Evolutionary conservation across 1,140 invertebrate genomes (phyloP), one percentile per base, ranked within the genome.

Genomic region (Cepaea nemoralis): DNA sequence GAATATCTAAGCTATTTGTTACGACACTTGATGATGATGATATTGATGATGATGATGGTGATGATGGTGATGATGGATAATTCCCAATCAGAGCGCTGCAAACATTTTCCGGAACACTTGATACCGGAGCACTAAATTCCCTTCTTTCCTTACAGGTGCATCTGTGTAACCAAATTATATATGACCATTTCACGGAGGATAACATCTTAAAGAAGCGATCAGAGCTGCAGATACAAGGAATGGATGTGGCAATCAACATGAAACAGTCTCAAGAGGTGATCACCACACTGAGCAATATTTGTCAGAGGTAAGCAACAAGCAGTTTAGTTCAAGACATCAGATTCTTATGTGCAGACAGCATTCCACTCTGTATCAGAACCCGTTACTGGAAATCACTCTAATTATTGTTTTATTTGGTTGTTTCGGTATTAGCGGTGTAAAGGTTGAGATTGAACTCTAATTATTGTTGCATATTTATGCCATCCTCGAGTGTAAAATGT

Each of bases 251-350:
- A 84, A 93, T 94, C 75, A 95, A 97, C 92, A 97, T 97, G 85
- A 94, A 95, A 88, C 95, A 96, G 87, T 93, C 97, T 76, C 94
- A 97, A 91, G 97, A 98, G 83, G 93, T 95, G 12, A 92, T 97
- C 75, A 96, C 97, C 86, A 94, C 95, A 0, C 93, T 98, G 78
- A 93, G 94, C 71, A 94, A 97, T 86, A 94, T 97, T 88, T 97
- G 98, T 91, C 94, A 95, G 87, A 95, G 97, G 93, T 97, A 93
- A 88, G 87, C 33, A n/a, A 14, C 37, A 16, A 63, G 1, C 33
- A 19, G 35, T 6, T 48, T 27, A 1, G 27, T 50, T 22, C 31
- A 35, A 0, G 33, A 8, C 35, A 31, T 45, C 69, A 19, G 31
- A 22, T 70, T 40, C 55, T 14, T 59, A 19, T n/a, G 14, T 5